phyloP scores from a whole-genome alignment of 2,113 vertebrate species.

The Ornithorhynchus anatinus region DNA sequence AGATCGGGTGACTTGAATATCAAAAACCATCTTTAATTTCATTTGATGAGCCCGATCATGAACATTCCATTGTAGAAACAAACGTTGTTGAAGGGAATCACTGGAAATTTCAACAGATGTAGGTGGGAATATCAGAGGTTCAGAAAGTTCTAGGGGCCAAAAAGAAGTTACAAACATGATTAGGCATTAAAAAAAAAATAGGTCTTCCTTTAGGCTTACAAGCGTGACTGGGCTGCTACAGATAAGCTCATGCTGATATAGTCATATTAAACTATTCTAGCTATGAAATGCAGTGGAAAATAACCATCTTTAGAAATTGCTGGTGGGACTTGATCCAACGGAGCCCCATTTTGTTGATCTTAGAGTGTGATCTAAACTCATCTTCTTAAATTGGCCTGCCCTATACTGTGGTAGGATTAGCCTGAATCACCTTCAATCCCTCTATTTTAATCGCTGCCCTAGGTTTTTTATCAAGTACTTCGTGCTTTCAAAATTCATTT shows the following conservation, averaged over 20 bases:
- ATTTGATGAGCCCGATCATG: background rate
- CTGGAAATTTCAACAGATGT: slow-evolving; percentile 28
- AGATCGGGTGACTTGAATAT: slow-evolving; percentile 64
- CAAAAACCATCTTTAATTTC: slow-evolving; percentile 61
- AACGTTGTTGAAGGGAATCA: slow-evolving; percentile 28
- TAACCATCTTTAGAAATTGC: too few relatives aligned
- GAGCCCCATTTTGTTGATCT: too few relatives aligned
- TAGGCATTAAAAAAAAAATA: too few relatives aligned
- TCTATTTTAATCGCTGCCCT: background rate
- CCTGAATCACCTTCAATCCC: too few relatives aligned
- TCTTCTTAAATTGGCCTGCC: too few relatives aligned
- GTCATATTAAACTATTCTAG: background rate
- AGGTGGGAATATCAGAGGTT: slow-evolving; percentile 28
- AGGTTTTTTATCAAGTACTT: background rate
- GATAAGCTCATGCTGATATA: background rate
- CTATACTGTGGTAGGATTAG: too few relatives aligned
- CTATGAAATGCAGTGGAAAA: too few relatives aligned
- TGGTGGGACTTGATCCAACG: too few relatives aligned
- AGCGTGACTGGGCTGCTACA: background rate
- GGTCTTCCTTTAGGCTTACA: background rate
- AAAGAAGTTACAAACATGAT: background rate
- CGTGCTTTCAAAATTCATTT: background rate
- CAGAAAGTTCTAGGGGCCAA: slow-evolving; percentile 43
- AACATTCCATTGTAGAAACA: slow-evolving; percentile 69
- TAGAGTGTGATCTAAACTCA: too few relatives aligned